Percentiles rank a stretch among this genome's conserved stretches.
Evolutionary conservation across 1,140 invertebrate species (phyloP).

Genomic region (Drosophila nikananu): DNA sequence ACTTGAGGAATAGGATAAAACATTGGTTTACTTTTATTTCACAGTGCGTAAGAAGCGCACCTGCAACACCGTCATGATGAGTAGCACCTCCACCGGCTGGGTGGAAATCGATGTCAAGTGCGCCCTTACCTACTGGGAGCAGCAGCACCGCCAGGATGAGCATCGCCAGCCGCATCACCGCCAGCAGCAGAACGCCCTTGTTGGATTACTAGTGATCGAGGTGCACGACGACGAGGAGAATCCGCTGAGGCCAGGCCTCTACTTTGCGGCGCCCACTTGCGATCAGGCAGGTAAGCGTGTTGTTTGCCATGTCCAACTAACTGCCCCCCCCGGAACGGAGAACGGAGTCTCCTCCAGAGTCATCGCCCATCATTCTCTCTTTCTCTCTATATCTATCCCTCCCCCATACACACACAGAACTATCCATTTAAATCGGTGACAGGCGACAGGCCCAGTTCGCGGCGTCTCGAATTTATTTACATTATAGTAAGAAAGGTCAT

Average conservation of each 20-base stretch:
- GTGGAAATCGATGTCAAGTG: slow-evolving; percentile 82
- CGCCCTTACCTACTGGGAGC: slow-evolving; percentile 80
- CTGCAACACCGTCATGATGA: slow-evolving; percentile 82
- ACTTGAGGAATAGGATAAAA: background rate
- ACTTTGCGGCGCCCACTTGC: slow-evolving; percentile 80
- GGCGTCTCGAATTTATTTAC: slow-evolving; percentile 46
- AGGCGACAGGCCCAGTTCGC: slow-evolving; percentile 12
- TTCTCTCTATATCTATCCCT: slow-evolving; percentile 21
- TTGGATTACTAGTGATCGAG: slow-evolving; percentile 77
- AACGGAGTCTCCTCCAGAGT: slow-evolving; percentile 4
- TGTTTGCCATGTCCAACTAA: slow-evolving; percentile 83
- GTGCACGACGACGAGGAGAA: slow-evolving; percentile 84
- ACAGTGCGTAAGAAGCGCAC: slow-evolving; percentile 83
- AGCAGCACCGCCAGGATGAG: slow-evolving; percentile 51
- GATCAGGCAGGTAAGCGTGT: slow-evolving; percentile 85
- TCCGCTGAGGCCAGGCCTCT: slow-evolving; percentile 73
- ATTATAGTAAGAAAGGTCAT: slow-evolving; percentile 55
- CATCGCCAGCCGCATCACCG: slow-evolving; percentile 18
- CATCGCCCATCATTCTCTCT: slow-evolving; percentile 17
- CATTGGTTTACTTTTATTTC: background rate
- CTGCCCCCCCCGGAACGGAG: slow-evolving; percentile 17
- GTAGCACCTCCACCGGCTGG: slow-evolving; percentile 72
- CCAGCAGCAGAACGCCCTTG: slow-evolving; percentile 35
- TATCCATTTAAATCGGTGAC: slow-evolving; percentile 9
- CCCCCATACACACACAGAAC: background rate